Evolutionary conservation across 1,140 invertebrate genomes (phyloP).

Genomic region (Lycorma delicatula): DNA sequence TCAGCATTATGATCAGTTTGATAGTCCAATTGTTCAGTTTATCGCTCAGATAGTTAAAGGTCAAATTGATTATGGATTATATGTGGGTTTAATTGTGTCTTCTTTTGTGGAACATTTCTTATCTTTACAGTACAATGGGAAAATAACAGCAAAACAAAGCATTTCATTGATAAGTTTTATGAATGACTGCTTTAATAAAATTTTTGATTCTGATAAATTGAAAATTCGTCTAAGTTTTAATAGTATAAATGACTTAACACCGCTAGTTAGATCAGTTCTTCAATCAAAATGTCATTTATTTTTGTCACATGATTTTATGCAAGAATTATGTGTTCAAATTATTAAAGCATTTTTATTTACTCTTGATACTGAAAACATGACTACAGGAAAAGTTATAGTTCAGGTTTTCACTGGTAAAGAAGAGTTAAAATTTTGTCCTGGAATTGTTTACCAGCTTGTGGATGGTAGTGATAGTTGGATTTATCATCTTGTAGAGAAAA

Average conservation of each 20-base stretch:
- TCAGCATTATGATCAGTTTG: slow-evolving; percentile 1
- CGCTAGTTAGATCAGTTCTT: slow-evolving; percentile 1
- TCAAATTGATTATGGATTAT: slow-evolving; percentile 5
- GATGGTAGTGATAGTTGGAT: slow-evolving; percentile 2
- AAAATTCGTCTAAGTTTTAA: slow-evolving; percentile 6
- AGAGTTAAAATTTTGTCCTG: background rate
- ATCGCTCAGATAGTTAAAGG: background rate
- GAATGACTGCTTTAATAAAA: background rate
- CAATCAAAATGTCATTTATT: background rate
- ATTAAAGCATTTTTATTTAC: slow-evolving; percentile 10
- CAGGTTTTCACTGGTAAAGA: background rate
- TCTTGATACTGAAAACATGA: slow-evolving; percentile 6
- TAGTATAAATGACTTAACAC: slow-evolving; percentile 2
- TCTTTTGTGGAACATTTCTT: slow-evolving; percentile 5
- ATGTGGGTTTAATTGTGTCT: background rate
- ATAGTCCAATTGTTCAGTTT: slow-evolving; percentile 6
- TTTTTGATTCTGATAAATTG: slow-evolving; percentile 5
- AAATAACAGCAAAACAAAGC: background rate
- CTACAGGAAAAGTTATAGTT: background rate
- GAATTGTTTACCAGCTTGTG: slow-evolving; percentile 7
- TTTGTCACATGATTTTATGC: background rate
- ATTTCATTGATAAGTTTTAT: background rate
- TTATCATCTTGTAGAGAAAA: slow-evolving; percentile 5
- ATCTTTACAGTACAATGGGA: background rate
- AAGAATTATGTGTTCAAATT: slow-evolving; percentile 1